Conservation (phyloP, 2,797 vertebrate species). For the Mormyrus hasselquistii region DNA sequence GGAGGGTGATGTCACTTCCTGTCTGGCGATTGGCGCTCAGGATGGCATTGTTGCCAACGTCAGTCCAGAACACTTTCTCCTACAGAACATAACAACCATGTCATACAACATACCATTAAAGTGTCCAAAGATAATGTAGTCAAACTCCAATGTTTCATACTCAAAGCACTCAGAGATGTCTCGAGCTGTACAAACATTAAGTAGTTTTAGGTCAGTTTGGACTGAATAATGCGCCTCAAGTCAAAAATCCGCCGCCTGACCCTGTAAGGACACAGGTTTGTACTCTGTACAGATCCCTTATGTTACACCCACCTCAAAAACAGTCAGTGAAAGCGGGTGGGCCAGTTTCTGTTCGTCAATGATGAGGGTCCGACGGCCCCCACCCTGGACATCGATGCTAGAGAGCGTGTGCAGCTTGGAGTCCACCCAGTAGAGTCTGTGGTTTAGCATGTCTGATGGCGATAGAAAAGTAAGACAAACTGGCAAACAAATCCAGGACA, state of each 20-base stretch:
- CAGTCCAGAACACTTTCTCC: conserved; percentile 85
- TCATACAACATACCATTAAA: neutral
- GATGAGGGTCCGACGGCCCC: conserved; percentile 60
- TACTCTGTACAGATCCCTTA: neutral
- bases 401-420: conserved; percentile 79
- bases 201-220: neutral
- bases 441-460: conserved; percentile 65
- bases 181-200: neutral
- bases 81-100: conserved; percentile 33
- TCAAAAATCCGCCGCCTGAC: neutral
- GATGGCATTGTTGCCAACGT: conserved; percentile 57
- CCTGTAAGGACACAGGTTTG: neutral
- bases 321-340: conserved; percentile 69
- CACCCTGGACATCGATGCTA: conserved; percentile 70
- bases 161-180: neutral
- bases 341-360: conserved; percentile 50
- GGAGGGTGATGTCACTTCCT: conserved; percentile 54
- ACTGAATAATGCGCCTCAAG: neutral
- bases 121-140: neutral
- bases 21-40: conserved; percentile 77
- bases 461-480: neutral
- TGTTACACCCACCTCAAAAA: conserved; percentile 75
- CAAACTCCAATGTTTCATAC: neutral
- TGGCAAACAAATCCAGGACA: neutral
- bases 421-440: conserved; percentile 87